Evolutionary conservation across 2,797 vertebrate species (phyloP), one percentile per base, ranked within the genome.

Genomic region (Pelochelys cantorii): DNA sequence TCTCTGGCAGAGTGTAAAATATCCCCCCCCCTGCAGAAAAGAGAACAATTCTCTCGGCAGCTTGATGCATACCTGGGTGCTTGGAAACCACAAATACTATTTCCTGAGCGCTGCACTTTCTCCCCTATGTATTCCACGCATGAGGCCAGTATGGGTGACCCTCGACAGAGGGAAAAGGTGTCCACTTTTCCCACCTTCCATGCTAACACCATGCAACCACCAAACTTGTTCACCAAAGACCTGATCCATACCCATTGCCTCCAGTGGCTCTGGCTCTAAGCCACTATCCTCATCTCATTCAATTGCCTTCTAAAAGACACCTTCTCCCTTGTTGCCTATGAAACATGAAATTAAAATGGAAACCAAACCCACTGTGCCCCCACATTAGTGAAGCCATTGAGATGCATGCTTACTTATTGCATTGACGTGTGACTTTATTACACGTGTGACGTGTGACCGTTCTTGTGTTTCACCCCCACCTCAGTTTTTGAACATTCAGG

Each of bases 141-240:
- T 20, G 23, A 42, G n/a, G 53, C 15, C 62, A 89, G 15, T 25
- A 42, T 87, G 59, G n/a, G 25, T 7, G 3, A 10, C 77, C 25
- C 42, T 23, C 48, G 42, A 42, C 42, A 42, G 42, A 5, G 42
- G 42, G 5, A 42, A 42, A 42, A 42, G 42, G 42, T 22, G 22
- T 5, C 13, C 29, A 12, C 31, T 1, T 4, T 56, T 81, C 62
- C 5, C 11, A 48, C 0, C 0, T 68, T 68, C 65, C n/a, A 34
- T 34, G 65, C 4, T 68, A 48, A 5, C 34, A 3, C 37, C 5
- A n/a, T 31, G 13, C 5, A 60, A n/a, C 22, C 3, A 74, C 3
- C 29, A 3, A 7, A 10, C 5, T 59, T 65, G 0, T 53, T 53
- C 15, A n/a, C 57, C 11, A 42, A 78, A 13, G 48, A 60, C 29